Evolutionary conservation across 2,888 invertebrate species (phyloP).

Genomic region (Timandra comae): DNA sequence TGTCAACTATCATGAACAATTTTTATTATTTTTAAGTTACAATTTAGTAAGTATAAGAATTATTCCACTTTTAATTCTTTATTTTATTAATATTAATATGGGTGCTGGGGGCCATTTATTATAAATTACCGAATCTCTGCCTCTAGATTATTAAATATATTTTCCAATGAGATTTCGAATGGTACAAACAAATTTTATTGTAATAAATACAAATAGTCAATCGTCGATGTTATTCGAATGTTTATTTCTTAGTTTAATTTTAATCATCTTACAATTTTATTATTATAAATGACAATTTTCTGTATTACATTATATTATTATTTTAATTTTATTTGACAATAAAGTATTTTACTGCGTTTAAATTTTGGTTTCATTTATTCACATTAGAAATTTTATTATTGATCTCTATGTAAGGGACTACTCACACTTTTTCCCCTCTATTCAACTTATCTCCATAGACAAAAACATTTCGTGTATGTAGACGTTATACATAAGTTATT

Average conservation of each 20-base stretch:
- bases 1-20: neutral
- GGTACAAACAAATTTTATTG: no score
- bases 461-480: no score
- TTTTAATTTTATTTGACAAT: conserved; percentile 3
- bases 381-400: no score
- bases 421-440: no score
- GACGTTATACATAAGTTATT: no score
- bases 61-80: neutral
- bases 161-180: no score
- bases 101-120: neutral
- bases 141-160: no score
- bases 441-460: no score
- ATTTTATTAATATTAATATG: neutral
- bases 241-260: conserved; percentile 1
- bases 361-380: no score
- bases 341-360: conserved; percentile 3
- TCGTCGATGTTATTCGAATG: conserved; percentile 2
- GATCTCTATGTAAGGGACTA: no score
- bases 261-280: neutral
- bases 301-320: conserved; percentile 2
- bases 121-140: neutral
- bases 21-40: neutral
- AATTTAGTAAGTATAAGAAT: neutral
- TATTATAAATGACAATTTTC: neutral
- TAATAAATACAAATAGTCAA: neutral